Base-by-base conservation (phyloP, 2,113 vertebrate species). In the Anoplopoma fimbria region DNA sequence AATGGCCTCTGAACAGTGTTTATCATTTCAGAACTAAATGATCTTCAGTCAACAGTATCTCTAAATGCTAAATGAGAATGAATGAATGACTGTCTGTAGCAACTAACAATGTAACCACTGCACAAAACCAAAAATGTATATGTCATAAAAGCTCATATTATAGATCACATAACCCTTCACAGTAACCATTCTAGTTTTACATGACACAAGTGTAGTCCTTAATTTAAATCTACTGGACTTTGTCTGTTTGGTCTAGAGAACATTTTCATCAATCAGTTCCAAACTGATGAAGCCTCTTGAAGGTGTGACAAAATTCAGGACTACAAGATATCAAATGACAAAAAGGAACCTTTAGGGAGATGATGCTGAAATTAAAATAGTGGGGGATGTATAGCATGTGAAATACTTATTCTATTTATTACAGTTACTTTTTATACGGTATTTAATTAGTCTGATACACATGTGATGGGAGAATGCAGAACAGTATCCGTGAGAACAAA, bases 1-100 rank as follows among this genome's bases (percentile, higher is more conserved):
- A 82, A 45, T 55, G 15, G 15, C 13, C 36, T 49, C 31, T 49
- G n/a, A 51, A 45, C 23, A 29, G 25, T 64, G 36, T 75, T 34
- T 72, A 29, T 65, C 65, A 45, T 69, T 75, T 65, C 64, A 75
- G 0, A 77, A n/a, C 36, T 42, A 67, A 57, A 53, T 72, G 31
- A 21, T 57, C 36, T 36, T 40, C 29, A 34, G 27, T n/a, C 33
- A 63, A 45, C 38, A 69, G 55, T 47, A 55, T 75, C 29, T 61
- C 10, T 19, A 1, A 15, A 42, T n/a, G 63, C 9, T 31, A 55
- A 74, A 61, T 61, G 29, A 42, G 6, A 36, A 65, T 61, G 19
- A 38, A n/a, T 29, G 13, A 60, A 60, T 31, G 27, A 17, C 55
- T 29, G n/a, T 25, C 49, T 51, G 6, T 23, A n/a, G 51, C 6